phyloP scores from a whole-genome alignment of 2,113 vertebrate species.

The Rhea americana region DNA sequence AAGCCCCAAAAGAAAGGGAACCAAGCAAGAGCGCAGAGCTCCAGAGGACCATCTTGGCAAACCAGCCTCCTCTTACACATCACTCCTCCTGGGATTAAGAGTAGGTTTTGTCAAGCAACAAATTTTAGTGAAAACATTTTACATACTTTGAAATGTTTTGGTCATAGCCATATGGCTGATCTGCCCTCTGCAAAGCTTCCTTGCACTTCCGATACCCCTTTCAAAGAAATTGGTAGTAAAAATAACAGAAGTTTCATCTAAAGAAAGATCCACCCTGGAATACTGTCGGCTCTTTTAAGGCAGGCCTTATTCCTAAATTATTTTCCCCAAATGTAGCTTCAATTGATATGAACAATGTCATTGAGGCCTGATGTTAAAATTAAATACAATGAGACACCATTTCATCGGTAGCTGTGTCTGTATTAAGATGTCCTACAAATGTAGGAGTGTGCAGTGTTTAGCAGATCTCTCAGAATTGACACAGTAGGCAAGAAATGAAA shows the following conservation, averaged over 20 bases:
- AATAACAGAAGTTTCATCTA: not conserved
- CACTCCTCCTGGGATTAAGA: not conserved
- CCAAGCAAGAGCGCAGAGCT: not conserved
- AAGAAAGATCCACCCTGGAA: not conserved
- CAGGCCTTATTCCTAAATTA: not conserved
- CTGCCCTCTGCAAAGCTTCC: not conserved
- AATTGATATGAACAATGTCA: not conserved
- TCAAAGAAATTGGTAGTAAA: not conserved
- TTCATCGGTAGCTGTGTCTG: not conserved
- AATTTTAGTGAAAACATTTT: not conserved
- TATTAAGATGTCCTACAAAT: not conserved
- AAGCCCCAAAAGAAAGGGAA: not conserved
- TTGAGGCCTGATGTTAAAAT: not conserved
- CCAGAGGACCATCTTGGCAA: not conserved
- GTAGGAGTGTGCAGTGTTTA: too few species aligned
- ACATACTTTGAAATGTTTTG: not conserved
- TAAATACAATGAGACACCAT: not conserved
- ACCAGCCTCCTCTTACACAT: not conserved
- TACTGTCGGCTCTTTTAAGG: not conserved
- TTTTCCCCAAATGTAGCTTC: not conserved
- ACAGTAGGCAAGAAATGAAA: not conserved
- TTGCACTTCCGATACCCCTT: not conserved
- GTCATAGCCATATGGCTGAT: not conserved
- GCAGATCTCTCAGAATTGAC: not conserved
- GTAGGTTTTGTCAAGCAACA: not conserved